A percentile compares a stretch with the other conserved stretches of the same genome.
These are phyloP conservation scores for Dexiosoma caninum DNA, from an alignment of 2,888 invertebrate genomes.

Conservation along the genomic window DNA sequence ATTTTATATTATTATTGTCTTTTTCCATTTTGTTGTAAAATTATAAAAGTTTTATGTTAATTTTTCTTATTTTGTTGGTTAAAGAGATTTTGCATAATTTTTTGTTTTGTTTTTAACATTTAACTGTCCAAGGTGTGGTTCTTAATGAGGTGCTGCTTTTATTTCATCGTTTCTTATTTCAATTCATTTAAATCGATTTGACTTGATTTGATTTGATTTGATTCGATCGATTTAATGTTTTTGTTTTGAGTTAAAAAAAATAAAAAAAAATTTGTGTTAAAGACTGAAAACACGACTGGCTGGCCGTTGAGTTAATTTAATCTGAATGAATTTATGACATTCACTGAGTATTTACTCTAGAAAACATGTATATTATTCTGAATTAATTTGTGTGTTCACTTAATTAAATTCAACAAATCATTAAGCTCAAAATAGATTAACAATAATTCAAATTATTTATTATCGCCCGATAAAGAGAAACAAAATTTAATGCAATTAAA, in stretches of 20 bases:
- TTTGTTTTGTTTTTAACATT: constrained; percentile 48
- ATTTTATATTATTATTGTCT: constrained; percentile 69
- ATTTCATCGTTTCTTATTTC: constrained; percentile 23
- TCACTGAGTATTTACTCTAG: constrained; percentile 31
- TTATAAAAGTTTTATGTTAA: constrained; percentile 58
- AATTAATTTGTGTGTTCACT: constrained; percentile 15
- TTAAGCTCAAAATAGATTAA: not conserved
- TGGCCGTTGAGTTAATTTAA: constrained; percentile 34
- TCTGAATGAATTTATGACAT: constrained; percentile 36
- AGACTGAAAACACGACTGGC: too few relatives aligned
- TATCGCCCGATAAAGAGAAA: not conserved
- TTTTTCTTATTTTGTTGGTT: constrained; percentile 48
- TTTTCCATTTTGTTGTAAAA: constrained; percentile 49
- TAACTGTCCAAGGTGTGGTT: constrained; percentile 59
- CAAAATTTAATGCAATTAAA: not conserved
- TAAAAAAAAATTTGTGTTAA: constrained; percentile 29
- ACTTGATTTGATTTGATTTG: constrained; percentile 15
- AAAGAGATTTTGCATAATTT: constrained; percentile 54
- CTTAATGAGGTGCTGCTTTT: constrained; percentile 59
- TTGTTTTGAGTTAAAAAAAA: constrained; percentile 35
- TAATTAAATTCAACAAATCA: constrained; percentile 23
- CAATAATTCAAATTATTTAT: constrained; percentile 3
- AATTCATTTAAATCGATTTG: constrained; percentile 13
- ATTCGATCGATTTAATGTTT: too few relatives aligned
- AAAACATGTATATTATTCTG: constrained; percentile 39